Evolutionary conservation across 2,113 vertebrate species (phyloP).

Genomic region (Toxostoma redivivum): DNA sequence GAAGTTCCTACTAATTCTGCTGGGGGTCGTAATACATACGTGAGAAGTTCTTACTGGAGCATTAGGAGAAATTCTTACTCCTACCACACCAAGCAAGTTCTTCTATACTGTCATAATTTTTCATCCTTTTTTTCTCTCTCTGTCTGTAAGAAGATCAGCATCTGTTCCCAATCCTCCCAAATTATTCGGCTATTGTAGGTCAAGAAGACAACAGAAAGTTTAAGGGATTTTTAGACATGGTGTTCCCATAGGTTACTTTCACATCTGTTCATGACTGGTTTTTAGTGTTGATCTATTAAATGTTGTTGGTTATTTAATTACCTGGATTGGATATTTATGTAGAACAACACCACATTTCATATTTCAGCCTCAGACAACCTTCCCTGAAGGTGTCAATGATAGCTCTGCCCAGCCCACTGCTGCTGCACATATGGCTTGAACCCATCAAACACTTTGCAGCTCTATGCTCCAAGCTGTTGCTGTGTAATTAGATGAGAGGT

Average conservation of each 20-base stretch:
- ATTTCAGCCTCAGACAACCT: not conserved
- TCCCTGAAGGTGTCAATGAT: not conserved
- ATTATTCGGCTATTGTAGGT: not conserved
- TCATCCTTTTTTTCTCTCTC: not conserved
- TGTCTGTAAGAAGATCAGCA: not conserved
- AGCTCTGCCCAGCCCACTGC: not conserved
- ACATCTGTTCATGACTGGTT: not conserved
- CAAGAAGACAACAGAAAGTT: not conserved
- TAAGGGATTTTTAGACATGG: not conserved
- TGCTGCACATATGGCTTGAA: not conserved
- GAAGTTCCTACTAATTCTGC: not conserved
- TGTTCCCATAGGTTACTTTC: not conserved
- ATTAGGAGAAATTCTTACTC: not conserved
- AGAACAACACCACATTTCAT: not conserved
- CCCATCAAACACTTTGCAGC: not conserved
- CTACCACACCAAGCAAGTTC: not conserved
- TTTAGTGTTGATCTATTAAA: not conserved
- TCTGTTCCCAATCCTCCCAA: not conserved
- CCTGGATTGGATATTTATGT: not conserved
- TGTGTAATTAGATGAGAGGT: not conserved
- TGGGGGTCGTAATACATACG: fast-evolving
- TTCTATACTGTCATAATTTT: not conserved
- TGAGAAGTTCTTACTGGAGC: not conserved
- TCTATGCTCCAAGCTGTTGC: not conserved
- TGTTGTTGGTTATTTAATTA: not conserved